Conservation (phyloP, 2,888 invertebrate genomes). For the Isotomurus palustris region DNA sequence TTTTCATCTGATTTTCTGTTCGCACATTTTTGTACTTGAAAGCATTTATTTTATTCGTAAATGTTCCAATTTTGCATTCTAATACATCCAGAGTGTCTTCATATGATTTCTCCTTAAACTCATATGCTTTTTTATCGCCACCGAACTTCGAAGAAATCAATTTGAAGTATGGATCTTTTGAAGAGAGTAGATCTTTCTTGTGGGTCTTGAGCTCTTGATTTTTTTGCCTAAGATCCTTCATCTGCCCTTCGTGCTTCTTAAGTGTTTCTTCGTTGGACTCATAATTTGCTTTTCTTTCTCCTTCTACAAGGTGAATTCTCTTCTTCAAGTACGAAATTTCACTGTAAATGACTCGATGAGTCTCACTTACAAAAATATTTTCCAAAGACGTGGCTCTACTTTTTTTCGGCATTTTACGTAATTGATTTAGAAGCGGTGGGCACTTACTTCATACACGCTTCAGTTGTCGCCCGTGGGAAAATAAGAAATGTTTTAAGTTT, state of each 20-base stretch:
- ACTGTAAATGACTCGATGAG: constrained; percentile 36
- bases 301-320: constrained; percentile 43
- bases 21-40: constrained; percentile 29
- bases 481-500: too few relatives aligned
- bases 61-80: constrained; percentile 40
- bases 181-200: constrained; percentile 16
- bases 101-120: constrained; percentile 38
- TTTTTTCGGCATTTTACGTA: constrained; percentile 34
- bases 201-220: constrained; percentile 27
- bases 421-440: not conserved
- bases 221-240: constrained; percentile 29
- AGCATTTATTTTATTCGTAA: constrained; percentile 40
- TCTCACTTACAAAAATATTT: constrained; percentile 41
- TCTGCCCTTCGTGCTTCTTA: constrained; percentile 36
- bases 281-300: constrained; percentile 42
- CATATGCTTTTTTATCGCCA: constrained; percentile 36
- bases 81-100: constrained; percentile 38
- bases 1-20: constrained; percentile 21
- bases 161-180: constrained; percentile 31
- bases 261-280: constrained; percentile 39
- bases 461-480: too few relatives aligned
- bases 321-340: constrained; percentile 44
- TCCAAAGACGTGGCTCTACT: constrained; percentile 30
- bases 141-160: constrained; percentile 31
- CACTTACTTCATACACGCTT: too few relatives aligned